Evolutionary conservation across 2,113 vertebrate genomes (phyloP).

Genomic region (Tyrannus savana): DNA sequence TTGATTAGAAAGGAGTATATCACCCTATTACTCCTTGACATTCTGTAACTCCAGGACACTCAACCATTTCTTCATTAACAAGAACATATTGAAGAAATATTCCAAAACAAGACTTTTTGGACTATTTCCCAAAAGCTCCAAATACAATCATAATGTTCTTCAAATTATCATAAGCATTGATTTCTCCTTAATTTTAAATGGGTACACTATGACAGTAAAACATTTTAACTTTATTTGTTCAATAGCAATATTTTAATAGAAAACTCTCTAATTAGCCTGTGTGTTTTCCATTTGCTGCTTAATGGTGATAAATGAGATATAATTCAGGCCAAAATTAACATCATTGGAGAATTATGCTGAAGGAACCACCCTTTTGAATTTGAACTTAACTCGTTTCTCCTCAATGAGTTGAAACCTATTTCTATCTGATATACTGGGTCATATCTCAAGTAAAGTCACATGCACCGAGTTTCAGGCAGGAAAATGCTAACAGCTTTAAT

Average conservation of each 20-base stretch:
- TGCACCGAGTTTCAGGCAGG: background rate
- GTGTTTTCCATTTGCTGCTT: background rate
- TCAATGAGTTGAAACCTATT: background rate
- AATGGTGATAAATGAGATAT: conserved; percentile 17
- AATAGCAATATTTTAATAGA: background rate
- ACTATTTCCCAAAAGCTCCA: background rate
- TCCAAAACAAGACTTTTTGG: background rate
- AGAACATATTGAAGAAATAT: background rate
- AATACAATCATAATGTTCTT: background rate
- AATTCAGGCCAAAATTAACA: background rate
- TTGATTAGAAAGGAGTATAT: background rate
- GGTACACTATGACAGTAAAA: background rate
- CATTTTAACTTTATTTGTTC: background rate
- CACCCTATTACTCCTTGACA: background rate
- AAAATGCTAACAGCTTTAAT: background rate
- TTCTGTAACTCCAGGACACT: background rate
- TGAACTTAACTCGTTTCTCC: background rate
- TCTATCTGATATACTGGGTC: background rate
- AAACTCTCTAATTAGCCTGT: background rate
- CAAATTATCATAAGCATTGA: background rate
- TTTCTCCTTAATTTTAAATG: conserved; percentile 37
- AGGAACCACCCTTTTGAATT: background rate
- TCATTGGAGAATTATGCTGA: background rate
- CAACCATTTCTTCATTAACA: background rate
- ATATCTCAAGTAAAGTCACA: background rate